phyloP scores from a whole-genome alignment of 2,888 invertebrate genomes.

The Ecdyonurus torrentis region DNA sequence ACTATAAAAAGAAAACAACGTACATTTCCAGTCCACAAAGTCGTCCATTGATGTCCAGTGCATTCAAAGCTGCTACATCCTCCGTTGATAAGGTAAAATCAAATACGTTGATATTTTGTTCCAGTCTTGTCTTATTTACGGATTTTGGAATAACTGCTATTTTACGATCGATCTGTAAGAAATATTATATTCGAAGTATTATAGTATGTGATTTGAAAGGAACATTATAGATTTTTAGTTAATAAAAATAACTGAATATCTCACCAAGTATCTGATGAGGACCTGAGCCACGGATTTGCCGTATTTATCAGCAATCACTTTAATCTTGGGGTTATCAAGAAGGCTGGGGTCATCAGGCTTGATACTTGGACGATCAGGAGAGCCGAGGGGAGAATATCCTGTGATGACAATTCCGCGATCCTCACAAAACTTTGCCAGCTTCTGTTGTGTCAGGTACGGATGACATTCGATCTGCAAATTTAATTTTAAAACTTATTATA shows the following conservation, averaged over 20 bases:
- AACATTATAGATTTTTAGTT: constrained; percentile 2
- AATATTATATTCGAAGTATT: constrained; percentile 3
- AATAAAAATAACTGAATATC: background rate
- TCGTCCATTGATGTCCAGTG: background rate
- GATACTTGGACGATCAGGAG: constrained; percentile 25
- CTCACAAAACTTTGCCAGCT: constrained; percentile 48
- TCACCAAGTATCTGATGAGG: constrained; percentile 20
- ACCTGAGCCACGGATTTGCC: constrained; percentile 23
- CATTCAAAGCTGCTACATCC: background rate
- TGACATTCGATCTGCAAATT: constrained; percentile 37
- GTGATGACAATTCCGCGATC: constrained; percentile 42
- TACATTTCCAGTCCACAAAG: background rate
- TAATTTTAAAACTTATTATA: too few species aligned
- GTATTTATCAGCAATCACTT: constrained; percentile 22
- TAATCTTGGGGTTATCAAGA: constrained; percentile 22
- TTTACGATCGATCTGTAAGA: background rate
- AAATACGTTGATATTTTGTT: background rate
- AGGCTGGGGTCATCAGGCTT: constrained; percentile 19
- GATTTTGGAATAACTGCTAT: background rate
- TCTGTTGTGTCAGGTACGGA: constrained; percentile 51
- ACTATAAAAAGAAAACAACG: background rate
- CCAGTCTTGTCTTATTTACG: background rate
- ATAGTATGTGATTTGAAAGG: background rate
- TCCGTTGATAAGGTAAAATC: background rate
- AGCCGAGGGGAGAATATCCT: constrained; percentile 36